These are phyloP conservation scores for Larimichthys polyactis DNA, from an alignment of 2,113 vertebrate genomes.

Conservation along the genomic window DNA sequence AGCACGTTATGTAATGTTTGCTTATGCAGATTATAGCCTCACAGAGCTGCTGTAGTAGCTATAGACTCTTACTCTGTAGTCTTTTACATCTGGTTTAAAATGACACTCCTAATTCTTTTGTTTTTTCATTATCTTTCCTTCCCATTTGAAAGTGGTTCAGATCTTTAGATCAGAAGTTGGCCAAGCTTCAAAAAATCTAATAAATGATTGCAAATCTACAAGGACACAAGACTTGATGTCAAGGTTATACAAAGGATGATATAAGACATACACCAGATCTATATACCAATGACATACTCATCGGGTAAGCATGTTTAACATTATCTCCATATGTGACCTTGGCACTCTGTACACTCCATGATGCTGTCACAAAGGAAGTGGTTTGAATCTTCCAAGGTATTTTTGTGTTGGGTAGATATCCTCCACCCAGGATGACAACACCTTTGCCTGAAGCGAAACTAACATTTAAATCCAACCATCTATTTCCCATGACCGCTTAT, in stretches of 20 bases:
- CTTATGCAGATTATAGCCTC: neutral
- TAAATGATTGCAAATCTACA: neutral
- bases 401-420: no score
- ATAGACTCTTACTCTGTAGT: neutral
- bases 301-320: neutral
- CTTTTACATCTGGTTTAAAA: slow-evolving; percentile 8
- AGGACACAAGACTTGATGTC: neutral
- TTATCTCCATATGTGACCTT: neutral
- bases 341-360: neutral
- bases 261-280: neutral
- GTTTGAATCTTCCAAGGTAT: neutral
- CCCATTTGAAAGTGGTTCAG: slow-evolving; percentile 38
- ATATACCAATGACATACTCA: neutral
- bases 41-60: neutral
- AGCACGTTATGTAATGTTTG: no score
- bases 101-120: neutral
- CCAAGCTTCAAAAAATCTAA: neutral
- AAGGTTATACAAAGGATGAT: neutral
- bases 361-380: neutral
- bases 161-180: neutral
- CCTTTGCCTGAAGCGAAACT: no score
- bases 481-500: no score
- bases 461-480: no score
- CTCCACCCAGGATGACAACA: no score
- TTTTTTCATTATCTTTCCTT: slow-evolving; percentile 28